Evolutionary conservation across 1,140 invertebrate species (phyloP).

Genomic region (Panonychus citri): DNA sequence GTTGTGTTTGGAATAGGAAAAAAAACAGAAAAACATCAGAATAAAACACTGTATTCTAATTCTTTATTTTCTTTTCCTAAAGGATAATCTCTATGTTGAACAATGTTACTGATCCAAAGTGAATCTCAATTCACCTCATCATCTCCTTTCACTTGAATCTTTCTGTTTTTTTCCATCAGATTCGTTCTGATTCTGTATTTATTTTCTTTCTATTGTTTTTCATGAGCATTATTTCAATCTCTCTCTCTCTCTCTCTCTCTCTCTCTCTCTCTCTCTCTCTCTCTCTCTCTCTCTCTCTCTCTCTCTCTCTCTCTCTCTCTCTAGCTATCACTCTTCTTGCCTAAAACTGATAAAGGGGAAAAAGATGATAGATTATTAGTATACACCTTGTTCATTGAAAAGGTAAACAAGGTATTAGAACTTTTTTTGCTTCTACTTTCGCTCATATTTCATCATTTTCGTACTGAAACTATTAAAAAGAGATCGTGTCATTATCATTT

Average conservation of each 20-base stretch:
- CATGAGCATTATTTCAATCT: neutral
- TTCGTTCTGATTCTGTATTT: neutral
- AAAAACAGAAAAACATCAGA: too few species aligned
- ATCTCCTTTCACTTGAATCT: neutral
- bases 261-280: neutral
- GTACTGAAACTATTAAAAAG: too few species aligned
- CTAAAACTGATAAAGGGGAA: too few species aligned
- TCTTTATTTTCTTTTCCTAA: neutral
- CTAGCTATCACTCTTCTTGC: neutral
- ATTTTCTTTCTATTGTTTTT: neutral
- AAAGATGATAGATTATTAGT: too few species aligned
- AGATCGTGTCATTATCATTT: too few species aligned
- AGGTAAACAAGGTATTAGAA: too few species aligned
- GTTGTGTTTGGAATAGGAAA: too few species aligned
- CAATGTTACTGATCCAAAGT: neutral
- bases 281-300: neutral
- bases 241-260: neutral
- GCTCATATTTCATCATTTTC: too few species aligned
- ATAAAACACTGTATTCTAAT: too few species aligned
- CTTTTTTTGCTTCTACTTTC: too few species aligned
- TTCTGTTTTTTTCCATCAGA: neutral
- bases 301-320: neutral
- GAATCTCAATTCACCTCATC: neutral
- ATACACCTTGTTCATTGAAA: too few species aligned
- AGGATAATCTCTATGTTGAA: neutral